Conservation (phyloP, 2,797 vertebrate species). For the Pseudochirops corinnae region DNA sequence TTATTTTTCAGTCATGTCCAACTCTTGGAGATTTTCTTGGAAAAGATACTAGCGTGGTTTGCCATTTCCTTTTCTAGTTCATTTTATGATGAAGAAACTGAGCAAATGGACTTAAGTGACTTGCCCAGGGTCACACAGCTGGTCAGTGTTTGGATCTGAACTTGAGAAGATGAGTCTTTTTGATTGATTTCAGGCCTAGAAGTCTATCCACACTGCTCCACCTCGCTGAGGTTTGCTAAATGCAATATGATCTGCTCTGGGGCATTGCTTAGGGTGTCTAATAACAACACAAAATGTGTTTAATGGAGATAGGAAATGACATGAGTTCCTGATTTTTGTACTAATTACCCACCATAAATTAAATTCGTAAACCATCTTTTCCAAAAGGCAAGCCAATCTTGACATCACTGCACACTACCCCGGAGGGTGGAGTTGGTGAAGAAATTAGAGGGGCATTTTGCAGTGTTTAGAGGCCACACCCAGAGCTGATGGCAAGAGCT, state of each 20-base stretch:
- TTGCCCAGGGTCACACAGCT: not conserved
- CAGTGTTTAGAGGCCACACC: not conserved
- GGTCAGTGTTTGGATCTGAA: not conserved
- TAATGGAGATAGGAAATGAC: not conserved
- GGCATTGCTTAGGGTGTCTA: not conserved
- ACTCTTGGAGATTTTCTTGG: too few species aligned
- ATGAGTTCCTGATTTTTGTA: not conserved
- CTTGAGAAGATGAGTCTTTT: not conserved
- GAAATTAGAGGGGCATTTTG: slow-evolving; percentile 11
- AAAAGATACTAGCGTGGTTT: not conserved
- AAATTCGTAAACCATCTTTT: not conserved
- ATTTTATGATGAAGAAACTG: too few species aligned
- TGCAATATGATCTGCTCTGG: not conserved
- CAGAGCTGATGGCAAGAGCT: slow-evolving; percentile 24
- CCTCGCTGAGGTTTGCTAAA: not conserved
- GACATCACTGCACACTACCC: not conserved
- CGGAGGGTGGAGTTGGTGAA: slow-evolving; percentile 14
- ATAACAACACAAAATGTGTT: not conserved
- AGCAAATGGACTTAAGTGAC: too few species aligned
- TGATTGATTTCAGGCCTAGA: not conserved
- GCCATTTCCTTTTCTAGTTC: too few species aligned
- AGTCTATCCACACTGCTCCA: not conserved
- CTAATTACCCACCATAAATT: not conserved
- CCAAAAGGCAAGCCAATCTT: not conserved
- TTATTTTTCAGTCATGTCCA: too few species aligned